Percentiles rank a stretch among this genome's conserved stretches.
phyloP scores from a whole-genome alignment of 2,113 vertebrate species.

The Rynchops niger region DNA sequence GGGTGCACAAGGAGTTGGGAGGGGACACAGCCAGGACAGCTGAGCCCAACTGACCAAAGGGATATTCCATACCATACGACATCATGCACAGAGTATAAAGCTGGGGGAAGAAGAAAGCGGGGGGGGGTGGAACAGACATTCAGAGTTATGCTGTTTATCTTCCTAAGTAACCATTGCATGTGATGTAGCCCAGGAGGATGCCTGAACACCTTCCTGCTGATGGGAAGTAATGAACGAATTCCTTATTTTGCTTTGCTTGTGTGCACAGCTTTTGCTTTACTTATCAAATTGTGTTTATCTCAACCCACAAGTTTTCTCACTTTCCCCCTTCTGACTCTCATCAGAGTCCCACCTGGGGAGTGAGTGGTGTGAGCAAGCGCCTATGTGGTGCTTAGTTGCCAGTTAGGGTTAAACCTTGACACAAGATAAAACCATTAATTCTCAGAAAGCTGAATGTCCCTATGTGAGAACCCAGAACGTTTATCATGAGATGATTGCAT shows the following conservation, averaged over 20 bases:
- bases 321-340: background rate
- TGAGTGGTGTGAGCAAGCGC: accelerated
- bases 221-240: background rate
- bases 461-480: background rate
- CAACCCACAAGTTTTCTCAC: background rate
- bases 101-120: background rate
- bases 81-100: background rate
- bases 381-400: background rate
- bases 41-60: background rate
- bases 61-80: too few species aligned
- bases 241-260: background rate
- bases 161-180: background rate
- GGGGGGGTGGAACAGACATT: background rate
- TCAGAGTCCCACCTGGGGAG: too few species aligned
- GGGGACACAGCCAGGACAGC: background rate
- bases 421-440: background rate
- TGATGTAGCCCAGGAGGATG: background rate
- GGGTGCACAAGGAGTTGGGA: background rate
- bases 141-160: background rate
- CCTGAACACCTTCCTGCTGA: background rate
- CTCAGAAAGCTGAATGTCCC: background rate
- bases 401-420: background rate
- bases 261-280: background rate
- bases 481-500: background rate
- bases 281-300: background rate